These are phyloP conservation scores for Gadus macrocephalus DNA, from an alignment of 2,113 vertebrate genomes.

Conservation along the genomic window DNA sequence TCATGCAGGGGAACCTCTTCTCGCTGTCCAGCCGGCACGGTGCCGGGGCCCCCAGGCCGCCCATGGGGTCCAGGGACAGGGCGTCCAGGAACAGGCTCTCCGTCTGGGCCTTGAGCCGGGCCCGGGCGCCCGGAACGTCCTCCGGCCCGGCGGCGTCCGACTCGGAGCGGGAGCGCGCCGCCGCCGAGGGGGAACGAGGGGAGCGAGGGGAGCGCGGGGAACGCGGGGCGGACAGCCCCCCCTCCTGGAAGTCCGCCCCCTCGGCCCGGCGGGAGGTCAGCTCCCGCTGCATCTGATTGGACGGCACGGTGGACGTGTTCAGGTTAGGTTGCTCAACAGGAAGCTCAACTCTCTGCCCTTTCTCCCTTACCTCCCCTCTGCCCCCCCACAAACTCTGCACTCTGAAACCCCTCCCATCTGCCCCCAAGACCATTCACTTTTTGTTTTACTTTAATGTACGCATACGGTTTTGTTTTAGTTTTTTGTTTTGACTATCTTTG, in stretches of 20 bases:
- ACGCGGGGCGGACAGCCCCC: conserved; percentile 38
- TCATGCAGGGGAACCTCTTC: conserved; percentile 77
- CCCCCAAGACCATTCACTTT: too few species aligned
- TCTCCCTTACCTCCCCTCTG: too few species aligned
- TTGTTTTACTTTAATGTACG: too few species aligned
- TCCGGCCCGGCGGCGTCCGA: conserved; percentile 77
- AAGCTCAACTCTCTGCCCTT: too few species aligned
- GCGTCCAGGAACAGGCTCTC: conserved; percentile 91
- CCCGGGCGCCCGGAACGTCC: conserved; percentile 68
- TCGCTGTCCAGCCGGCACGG: conserved; percentile 74
- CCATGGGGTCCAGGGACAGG: conserved; percentile 79
- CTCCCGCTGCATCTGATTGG: conserved; percentile 81
- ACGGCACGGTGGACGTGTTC: neutral
- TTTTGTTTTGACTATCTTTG: too few species aligned
- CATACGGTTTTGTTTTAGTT: too few species aligned
- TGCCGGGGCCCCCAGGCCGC: conserved; percentile 72
- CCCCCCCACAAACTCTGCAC: too few species aligned
- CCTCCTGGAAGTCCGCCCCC: conserved; percentile 69
- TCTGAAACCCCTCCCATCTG: too few species aligned
- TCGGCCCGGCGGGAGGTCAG: conserved; percentile 62
- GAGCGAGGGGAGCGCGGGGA: conserved; percentile 35
- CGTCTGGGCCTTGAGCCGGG: conserved; percentile 74
- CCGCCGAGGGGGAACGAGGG: conserved; percentile 32
- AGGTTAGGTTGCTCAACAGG: too few species aligned
- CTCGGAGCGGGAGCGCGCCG: conserved; percentile 74